phyloP scores from a whole-genome alignment of 2,888 invertebrate species.

The Himalopsyche anomala region DNA sequence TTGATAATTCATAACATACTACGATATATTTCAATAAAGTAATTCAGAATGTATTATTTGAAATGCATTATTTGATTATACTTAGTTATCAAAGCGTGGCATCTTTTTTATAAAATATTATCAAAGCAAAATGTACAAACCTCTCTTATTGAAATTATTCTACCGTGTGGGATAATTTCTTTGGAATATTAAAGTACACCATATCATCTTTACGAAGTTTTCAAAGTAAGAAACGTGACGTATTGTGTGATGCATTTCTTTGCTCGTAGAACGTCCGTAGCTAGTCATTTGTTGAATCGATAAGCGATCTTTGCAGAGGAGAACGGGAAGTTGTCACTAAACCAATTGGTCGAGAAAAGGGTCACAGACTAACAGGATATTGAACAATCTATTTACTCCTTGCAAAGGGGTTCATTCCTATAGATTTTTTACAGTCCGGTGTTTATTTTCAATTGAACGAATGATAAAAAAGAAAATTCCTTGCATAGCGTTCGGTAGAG shows the following conservation, averaged over 20 bases:
- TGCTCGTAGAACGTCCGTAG: not conserved
- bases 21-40: no score
- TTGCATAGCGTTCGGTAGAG: no score
- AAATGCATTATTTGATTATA: no score
- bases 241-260: not conserved
- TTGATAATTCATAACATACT: no score
- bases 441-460: not conserved
- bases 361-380: slow-evolving; percentile 12
- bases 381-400: not conserved
- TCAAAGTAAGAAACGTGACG: not conserved
- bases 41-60: no score
- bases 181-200: no score
- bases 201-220: not conserved
- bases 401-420: not conserved
- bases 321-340: slow-evolving; percentile 15
- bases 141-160: no score
- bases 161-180: no score
- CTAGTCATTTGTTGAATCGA: slow-evolving; percentile 21
- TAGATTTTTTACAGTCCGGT: not conserved
- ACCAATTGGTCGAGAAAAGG: slow-evolving; percentile 22
- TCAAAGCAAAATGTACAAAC: no score
- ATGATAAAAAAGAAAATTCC: not conserved
- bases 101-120: no score
- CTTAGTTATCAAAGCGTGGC: no score
- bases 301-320: not conserved